A percentile compares a stretch with the other conserved stretches of the same genome.
phyloP scores from a whole-genome alignment of 2,797 vertebrate genomes.

The Neopelma chrysocephalum region DNA sequence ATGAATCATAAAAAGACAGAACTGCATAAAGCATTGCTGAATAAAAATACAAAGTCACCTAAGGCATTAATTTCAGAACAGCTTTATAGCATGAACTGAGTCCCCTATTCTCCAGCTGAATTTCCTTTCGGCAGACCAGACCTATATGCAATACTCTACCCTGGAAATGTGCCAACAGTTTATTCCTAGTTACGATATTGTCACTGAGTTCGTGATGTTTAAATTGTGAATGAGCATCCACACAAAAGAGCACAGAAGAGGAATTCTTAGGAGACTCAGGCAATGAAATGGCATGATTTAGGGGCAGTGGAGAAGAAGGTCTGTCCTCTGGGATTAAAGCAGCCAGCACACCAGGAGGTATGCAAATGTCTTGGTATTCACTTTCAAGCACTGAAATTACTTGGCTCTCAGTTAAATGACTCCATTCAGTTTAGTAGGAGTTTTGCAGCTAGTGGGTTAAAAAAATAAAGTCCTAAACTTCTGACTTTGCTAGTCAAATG shows the following conservation, averaged over 20 bases:
- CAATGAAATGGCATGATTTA: not conserved
- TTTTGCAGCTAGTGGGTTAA: not conserved
- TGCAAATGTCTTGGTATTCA: not conserved
- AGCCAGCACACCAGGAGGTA: conserved; percentile 12
- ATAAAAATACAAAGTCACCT: not conserved
- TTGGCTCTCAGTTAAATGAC: conserved; percentile 26
- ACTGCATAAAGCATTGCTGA: not conserved
- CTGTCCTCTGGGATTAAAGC: not conserved
- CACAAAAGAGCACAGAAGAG: not conserved
- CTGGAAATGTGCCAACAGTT: not conserved
- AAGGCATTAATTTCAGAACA: not conserved
- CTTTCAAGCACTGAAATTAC: conserved; percentile 19
- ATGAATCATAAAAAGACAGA: not conserved
- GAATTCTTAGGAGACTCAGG: not conserved
- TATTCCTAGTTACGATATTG: not conserved
- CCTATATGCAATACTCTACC: fast-evolving
- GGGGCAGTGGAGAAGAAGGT: not conserved
- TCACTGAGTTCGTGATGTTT: not conserved
- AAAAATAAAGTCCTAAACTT: conserved; percentile 21
- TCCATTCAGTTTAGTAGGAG: conserved; percentile 25
- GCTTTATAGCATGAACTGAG: not conserved
- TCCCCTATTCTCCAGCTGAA: not conserved
- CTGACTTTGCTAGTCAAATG: not conserved
- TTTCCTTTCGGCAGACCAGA: not conserved
- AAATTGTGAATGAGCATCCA: conserved; percentile 4